Evolutionary conservation across 2,113 vertebrate genomes (phyloP), one percentile per base, ranked within the genome.

Genomic region (Callopanchax toddi): DNA sequence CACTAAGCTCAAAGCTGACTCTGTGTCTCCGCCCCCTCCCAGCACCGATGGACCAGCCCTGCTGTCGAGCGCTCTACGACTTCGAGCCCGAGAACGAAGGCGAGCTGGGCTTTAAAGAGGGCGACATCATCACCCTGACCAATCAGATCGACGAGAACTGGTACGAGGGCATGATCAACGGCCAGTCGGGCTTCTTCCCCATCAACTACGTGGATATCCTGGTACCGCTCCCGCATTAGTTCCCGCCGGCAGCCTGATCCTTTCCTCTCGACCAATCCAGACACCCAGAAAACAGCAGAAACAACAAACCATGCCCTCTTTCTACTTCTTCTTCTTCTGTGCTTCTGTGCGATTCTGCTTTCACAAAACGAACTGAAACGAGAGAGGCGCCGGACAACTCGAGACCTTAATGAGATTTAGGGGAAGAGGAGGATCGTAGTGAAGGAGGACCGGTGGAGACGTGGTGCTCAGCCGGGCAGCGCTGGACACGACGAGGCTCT

Each of bases 91-190:
- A 98, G 91, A 98, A 98, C 67, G 96, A 98, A 86, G 96, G 96
- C 9, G 96, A 98, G 73, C 82, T 98, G 85, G 96, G 96, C 67
- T 98, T 98, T 88, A 97, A 97, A 78, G 96, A 98, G 80, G 95
- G 96, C 11, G 95, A 98, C 67, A 46, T 96, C 78, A 96, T 98
- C 89, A 98, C 95, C 40, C 93, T 98, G 79, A 98, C 96, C 81
- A 98, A 98, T 78, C 95, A 98, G 77, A 98, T 98, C 62, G 96
- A 98, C 69, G 96, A 98, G 86, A 98, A 98, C 90, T 98, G 96
- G 96, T 98, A 97, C 78, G 96, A 98, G 86, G 96, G 96, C 6
- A 97, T 97, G 95, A 93, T 96, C 71, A 92, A 95, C 60, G 96
- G 96, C 88, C 95, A 97, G 84, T 98, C 96, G 11, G 96, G 96